phyloP scores from a whole-genome alignment of 2,113 vertebrate species.

The Tragelaphus scriptus region DNA sequence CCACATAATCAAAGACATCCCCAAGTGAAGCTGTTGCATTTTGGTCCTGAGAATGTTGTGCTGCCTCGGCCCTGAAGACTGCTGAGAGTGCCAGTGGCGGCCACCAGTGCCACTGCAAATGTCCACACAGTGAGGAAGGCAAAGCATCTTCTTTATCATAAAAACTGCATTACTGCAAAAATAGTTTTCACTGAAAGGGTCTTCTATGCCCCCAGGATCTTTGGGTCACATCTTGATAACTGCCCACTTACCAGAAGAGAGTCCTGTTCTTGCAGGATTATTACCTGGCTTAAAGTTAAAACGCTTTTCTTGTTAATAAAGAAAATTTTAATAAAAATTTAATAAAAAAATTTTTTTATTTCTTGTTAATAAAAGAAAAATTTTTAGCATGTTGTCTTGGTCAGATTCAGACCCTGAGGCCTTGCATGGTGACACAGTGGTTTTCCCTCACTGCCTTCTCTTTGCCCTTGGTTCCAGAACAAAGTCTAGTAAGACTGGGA shows the following conservation, averaged over 20 bases:
- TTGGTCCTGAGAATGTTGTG: not conserved
- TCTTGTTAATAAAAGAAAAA: not conserved
- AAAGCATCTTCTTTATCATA: not conserved
- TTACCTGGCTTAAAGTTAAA: not conserved
- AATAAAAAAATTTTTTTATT: not conserved
- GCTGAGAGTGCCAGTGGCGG: accelerated
- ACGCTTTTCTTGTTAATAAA: not conserved
- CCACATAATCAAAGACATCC: not conserved
- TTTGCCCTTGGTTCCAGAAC: not conserved
- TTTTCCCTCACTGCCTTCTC: not conserved
- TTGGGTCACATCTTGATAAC: not conserved
- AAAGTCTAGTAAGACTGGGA: not conserved
- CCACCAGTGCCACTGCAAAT: not conserved
- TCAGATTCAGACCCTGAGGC: not conserved
- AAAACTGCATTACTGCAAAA: not conserved
- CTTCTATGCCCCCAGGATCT: not conserved
- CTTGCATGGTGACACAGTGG: not conserved
- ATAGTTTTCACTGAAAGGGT: not conserved
- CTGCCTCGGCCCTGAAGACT: not conserved
- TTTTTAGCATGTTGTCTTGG: not conserved
- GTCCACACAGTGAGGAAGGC: not conserved
- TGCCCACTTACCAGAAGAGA: not conserved
- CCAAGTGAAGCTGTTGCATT: not conserved
- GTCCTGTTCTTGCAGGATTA: not conserved
- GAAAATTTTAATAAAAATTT: too few relatives aligned